phyloP scores from a whole-genome alignment of 2,113 vertebrate species.

The Microtus oregoni region DNA sequence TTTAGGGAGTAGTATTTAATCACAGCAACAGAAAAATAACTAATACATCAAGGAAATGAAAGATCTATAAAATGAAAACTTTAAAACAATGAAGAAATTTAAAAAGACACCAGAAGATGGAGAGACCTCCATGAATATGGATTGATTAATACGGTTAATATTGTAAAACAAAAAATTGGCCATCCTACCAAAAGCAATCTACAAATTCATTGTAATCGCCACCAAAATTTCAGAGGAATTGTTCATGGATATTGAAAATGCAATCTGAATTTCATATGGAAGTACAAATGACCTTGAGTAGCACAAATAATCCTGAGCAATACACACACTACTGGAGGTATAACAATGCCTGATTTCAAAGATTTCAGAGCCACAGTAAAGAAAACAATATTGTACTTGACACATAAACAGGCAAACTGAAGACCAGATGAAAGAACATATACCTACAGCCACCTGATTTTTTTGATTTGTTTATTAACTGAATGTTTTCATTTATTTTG shows the following conservation, averaged over 20 bases:
- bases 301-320: background rate
- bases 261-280: background rate
- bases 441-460: background rate
- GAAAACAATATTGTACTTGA: background rate
- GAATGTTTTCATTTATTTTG: background rate
- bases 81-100: background rate
- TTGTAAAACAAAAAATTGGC: background rate
- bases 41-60: background rate
- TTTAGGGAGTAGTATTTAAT: background rate
- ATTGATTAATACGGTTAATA: background rate
- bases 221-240: background rate
- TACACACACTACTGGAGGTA: background rate
- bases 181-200: background rate
- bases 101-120: background rate
- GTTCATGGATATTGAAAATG: background rate
- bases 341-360: background rate
- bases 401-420: background rate
- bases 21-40: background rate
- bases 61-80: too few species aligned
- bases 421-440: background rate
- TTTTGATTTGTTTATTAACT: background rate
- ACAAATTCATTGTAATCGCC: background rate
- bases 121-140: background rate
- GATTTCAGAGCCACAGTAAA: background rate
- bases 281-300: background rate